A percentile compares a stretch with the other conserved stretches of the same genome.
phyloP scores from a whole-genome alignment of 2,113 vertebrate genomes.

The Piaya cayana region DNA sequence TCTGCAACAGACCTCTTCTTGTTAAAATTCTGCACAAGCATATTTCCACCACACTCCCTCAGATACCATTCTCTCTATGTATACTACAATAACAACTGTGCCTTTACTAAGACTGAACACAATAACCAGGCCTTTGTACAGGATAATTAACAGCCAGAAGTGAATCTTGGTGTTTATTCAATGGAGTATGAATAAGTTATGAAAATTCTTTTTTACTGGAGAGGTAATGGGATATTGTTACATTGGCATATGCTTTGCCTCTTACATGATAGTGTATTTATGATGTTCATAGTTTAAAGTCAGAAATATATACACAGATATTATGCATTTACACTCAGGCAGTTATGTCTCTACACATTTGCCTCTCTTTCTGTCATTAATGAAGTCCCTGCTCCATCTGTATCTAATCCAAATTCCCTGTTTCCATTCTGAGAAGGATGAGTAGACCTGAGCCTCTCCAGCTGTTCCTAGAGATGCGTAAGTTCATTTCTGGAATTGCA shows the following conservation, averaged over 20 bases:
- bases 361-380: slow-evolving; percentile 51
- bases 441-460: slow-evolving; percentile 54
- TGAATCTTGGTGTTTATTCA: slow-evolving; percentile 62
- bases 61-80: slow-evolving; percentile 38
- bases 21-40: slow-evolving; percentile 45
- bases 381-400: slow-evolving; percentile 59
- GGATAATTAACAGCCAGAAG: slow-evolving; percentile 67
- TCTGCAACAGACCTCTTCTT: slow-evolving; percentile 22
- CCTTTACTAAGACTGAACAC: slow-evolving; percentile 58
- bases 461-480: slow-evolving; percentile 11
- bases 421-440: slow-evolving; percentile 38
- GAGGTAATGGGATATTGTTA: slow-evolving; percentile 49
- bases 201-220: slow-evolving; percentile 59
- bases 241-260: background rate
- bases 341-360: slow-evolving; percentile 37
- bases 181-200: slow-evolving; percentile 54
- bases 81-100: slow-evolving; percentile 49
- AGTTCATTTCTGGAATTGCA: slow-evolving; percentile 42
- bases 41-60: slow-evolving; percentile 18
- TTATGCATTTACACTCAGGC: slow-evolving; percentile 25
- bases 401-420: slow-evolving; percentile 61
- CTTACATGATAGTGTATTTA: slow-evolving; percentile 19
- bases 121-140: slow-evolving; percentile 65
- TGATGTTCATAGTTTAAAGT: slow-evolving; percentile 26
- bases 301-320: slow-evolving; percentile 25